phyloP scores from a whole-genome alignment of 2,888 invertebrate species.

The Drosophila flavopinicola region DNA sequence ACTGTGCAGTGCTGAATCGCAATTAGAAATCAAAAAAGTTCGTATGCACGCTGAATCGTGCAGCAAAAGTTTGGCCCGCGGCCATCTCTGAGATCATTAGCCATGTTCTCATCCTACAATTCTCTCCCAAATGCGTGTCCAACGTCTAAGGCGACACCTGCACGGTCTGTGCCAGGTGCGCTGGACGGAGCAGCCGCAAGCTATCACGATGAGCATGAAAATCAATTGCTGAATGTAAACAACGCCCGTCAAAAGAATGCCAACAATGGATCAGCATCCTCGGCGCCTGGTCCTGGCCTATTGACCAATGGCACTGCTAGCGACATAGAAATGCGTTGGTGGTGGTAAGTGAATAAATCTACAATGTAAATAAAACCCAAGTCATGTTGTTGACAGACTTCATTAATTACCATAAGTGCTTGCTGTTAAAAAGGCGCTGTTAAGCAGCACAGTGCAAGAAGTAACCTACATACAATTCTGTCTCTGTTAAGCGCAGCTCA shows the following conservation, averaged over 20 bases:
- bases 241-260: constrained; percentile 28
- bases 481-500: constrained; percentile 12
- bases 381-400: too few relatives aligned
- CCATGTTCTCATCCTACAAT: constrained; percentile 35
- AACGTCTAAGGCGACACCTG: constrained; percentile 39
- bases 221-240: constrained; percentile 63
- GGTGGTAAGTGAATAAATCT: constrained; percentile 82
- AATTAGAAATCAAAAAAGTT: background rate
- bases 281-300: constrained; percentile 74
- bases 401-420: constrained; percentile 1
- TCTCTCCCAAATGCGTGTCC: constrained; percentile 9
- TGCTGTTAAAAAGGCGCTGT: too few relatives aligned
- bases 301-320: constrained; percentile 57
- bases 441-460: too few relatives aligned
- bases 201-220: constrained; percentile 61
- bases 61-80: background rate
- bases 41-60: constrained; percentile 1
- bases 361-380: too few relatives aligned
- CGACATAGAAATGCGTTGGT: constrained; percentile 83
- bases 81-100: constrained; percentile 3
- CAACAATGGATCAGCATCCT: constrained; percentile 67
- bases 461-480: too few relatives aligned
- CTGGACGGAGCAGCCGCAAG: constrained; percentile 20
- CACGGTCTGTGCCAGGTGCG: constrained; percentile 65
- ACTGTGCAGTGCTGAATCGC: constrained; percentile 15